Percentiles rank a stretch among this genome's conserved stretches.
Conservation (phyloP, 2,113 vertebrate species). For the Stegostoma tigrinum region DNA sequence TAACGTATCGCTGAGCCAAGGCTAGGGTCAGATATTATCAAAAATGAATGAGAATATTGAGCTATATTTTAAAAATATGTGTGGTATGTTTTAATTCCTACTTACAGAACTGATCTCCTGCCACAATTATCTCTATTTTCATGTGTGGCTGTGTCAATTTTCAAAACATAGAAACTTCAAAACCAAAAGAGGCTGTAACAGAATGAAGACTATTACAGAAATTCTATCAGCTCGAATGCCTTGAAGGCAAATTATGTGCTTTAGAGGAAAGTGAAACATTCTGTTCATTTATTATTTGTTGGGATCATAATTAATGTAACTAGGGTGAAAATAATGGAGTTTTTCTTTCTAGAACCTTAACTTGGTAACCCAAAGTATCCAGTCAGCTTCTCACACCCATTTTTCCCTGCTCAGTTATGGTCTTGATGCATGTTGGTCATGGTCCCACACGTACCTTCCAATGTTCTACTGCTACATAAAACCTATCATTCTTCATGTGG, state of each 20-base stretch:
- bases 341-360: no score
- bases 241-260: not conserved
- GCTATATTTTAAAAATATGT: not conserved
- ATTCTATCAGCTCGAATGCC: not conserved
- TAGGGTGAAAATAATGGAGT: not conserved
- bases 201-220: not conserved
- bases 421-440: not conserved
- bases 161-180: not conserved
- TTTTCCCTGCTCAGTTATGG: not conserved
- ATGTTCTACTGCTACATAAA: not conserved
- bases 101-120: not conserved
- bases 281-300: not conserved
- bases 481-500: not conserved
- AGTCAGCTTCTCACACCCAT: no score
- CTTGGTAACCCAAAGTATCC: no score
- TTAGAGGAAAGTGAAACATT: not conserved
- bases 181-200: not conserved
- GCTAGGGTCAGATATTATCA: not conserved
- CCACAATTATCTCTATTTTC: not conserved
- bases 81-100: not conserved
- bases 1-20: not conserved
- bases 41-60: not conserved
- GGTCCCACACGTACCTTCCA: not conserved
- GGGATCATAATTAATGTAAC: not conserved
- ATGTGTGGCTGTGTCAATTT: not conserved